These are phyloP conservation scores for Zophobas morio DNA, from an alignment of 1,140 invertebrate genomes.

Conservation along the genomic window DNA sequence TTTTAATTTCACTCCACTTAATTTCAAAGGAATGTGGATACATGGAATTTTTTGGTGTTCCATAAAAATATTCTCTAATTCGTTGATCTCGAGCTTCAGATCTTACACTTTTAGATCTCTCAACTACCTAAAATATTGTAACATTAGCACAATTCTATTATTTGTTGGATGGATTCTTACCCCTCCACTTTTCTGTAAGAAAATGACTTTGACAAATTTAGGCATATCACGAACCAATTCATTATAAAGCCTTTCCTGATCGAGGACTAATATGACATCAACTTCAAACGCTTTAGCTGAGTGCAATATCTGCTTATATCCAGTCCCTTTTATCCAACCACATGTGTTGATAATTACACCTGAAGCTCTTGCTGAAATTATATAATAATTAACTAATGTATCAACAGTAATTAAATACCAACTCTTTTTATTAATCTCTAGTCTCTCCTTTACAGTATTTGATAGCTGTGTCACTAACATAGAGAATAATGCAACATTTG, in stretches of 20 bases:
- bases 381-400: slow-evolving; percentile 39
- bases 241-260: slow-evolving; percentile 96
- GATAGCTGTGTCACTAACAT: slow-evolving; percentile 88
- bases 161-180: slow-evolving; percentile 72
- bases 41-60: slow-evolving; percentile 81
- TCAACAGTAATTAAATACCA: slow-evolving; percentile 57
- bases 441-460: slow-evolving; percentile 86
- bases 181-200: slow-evolving; percentile 96
- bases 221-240: slow-evolving; percentile 95
- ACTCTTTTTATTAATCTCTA: slow-evolving; percentile 91
- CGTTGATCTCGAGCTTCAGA: slow-evolving; percentile 84
- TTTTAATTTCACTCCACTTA: slow-evolving; percentile 87
- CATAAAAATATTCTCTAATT: slow-evolving; percentile 97
- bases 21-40: slow-evolving; percentile 95
- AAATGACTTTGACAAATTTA: slow-evolving; percentile 92
- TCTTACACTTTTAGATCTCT: slow-evolving; percentile 81
- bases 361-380: slow-evolving; percentile 80
- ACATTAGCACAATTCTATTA: slow-evolving; percentile 1
- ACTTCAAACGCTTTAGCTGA: slow-evolving; percentile 95
- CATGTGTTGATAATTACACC: slow-evolving; percentile 99
- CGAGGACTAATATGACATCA: slow-evolving; percentile 95
- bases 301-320: slow-evolving; percentile 87
- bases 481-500: slow-evolving; percentile 90
- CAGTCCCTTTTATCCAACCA: slow-evolving; percentile 95
- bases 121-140: slow-evolving; percentile 80